Conservation (phyloP, 2,113 vertebrate species). For the Haliaeetus leucogaster region DNA sequence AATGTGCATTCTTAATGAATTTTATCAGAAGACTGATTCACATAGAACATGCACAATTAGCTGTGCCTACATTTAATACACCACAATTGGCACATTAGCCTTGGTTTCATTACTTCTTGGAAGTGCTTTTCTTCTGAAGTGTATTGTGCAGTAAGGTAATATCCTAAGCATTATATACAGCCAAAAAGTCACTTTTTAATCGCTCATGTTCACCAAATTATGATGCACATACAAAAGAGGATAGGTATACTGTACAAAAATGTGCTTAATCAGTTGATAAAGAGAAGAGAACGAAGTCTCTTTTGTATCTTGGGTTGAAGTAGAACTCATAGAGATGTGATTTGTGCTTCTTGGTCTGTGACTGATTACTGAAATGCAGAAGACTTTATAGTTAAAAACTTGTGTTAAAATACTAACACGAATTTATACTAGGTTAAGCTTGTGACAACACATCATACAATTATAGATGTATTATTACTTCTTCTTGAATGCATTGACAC, state of each 20-base stretch:
- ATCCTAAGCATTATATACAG: constrained; percentile 8
- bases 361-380: neutral
- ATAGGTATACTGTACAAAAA: neutral
- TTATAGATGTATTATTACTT: neutral
- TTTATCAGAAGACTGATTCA: constrained; percentile 72
- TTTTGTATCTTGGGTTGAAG: neutral
- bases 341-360: neutral
- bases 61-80: constrained; percentile 53
- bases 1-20: constrained; percentile 72
- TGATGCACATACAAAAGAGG: neutral
- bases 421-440: neutral
- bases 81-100: constrained; percentile 49
- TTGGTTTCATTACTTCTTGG: constrained; percentile 61
- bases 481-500: neutral
- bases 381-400: neutral
- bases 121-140: constrained; percentile 41
- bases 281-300: neutral
- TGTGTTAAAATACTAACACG: neutral
- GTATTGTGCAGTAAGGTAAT: constrained; percentile 23
- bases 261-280: neutral
- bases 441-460: neutral
- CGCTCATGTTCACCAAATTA: constrained; percentile 2
- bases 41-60: constrained; percentile 67
- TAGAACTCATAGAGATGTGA: neutral
- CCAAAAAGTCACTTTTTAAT: constrained; percentile 13